phyloP scores from a whole-genome alignment of 2,113 vertebrate species.

The Dipodomys spectabilis region DNA sequence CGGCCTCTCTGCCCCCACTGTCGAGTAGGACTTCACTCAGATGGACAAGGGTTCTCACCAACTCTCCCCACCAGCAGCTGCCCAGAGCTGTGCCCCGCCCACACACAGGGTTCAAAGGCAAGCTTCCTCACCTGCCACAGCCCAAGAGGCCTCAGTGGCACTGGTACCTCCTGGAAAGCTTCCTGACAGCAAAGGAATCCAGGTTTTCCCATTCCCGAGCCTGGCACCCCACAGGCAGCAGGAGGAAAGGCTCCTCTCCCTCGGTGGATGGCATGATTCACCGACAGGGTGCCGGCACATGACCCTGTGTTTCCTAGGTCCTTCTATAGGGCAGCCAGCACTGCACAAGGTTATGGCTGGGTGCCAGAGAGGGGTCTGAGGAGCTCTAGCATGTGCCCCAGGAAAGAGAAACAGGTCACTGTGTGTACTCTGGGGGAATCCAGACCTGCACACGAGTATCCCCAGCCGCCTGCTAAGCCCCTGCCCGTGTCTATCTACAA shows the following conservation, averaged over 20 bases:
- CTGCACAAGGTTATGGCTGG: neutral
- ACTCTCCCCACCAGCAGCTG: too few species aligned
- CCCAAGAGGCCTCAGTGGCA: accelerated
- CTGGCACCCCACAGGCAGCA: neutral
- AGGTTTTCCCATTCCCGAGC: neutral
- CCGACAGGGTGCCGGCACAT: accelerated
- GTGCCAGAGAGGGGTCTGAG: accelerated
- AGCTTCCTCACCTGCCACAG: accelerated
- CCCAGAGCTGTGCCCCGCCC: neutral
- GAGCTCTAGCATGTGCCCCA: neutral
- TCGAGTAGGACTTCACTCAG: too few species aligned
- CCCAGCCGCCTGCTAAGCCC: neutral
- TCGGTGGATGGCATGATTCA: conserved; percentile 41
- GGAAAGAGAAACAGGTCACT: neutral
- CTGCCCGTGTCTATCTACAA: neutral
- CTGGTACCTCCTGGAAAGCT: neutral
- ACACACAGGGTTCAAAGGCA: too few species aligned
- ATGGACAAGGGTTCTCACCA: too few species aligned
- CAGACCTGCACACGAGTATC: accelerated
- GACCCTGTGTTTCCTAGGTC: neutral
- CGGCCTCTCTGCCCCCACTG: neutral
- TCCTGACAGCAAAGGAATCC: neutral
- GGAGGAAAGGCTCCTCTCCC: neutral
- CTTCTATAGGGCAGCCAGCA: neutral
- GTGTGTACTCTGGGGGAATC: neutral